Conservation (phyloP, 2,888 invertebrate species). For the Metellina segmentata region DNA sequence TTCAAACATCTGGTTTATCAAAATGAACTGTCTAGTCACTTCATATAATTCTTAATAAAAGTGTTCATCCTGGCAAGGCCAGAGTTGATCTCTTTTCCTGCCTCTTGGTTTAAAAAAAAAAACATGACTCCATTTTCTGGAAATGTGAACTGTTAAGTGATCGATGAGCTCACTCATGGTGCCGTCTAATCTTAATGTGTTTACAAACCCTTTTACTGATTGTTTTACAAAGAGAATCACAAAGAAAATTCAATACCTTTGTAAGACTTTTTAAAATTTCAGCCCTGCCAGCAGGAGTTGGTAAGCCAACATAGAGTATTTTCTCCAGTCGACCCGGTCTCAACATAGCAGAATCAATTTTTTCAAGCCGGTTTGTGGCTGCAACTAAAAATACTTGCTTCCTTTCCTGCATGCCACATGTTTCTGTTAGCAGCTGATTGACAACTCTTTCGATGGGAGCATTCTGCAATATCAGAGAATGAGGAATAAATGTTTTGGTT, state of each 20-base stretch:
- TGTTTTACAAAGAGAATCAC: neutral
- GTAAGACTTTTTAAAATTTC: conserved; percentile 95
- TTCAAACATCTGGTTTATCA: too few species aligned
- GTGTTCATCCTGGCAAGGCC: too few species aligned
- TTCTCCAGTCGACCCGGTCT: conserved; percentile 94
- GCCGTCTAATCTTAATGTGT: too few species aligned
- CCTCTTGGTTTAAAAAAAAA: too few species aligned
- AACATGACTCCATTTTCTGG: too few species aligned
- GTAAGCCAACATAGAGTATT: conserved; percentile 94
- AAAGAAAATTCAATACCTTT: conserved; percentile 84
- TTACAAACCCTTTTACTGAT: neutral
- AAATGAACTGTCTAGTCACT: too few species aligned
- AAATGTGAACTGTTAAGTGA: too few species aligned
- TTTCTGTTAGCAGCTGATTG: conserved; percentile 97
- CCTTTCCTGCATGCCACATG: conserved; percentile 97
- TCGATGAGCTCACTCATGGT: too few species aligned
- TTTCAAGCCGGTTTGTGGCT: conserved; percentile 97
- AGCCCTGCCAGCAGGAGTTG: conserved; percentile 88
- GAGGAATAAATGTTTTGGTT: too few species aligned
- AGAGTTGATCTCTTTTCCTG: too few species aligned
- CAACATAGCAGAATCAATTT: conserved; percentile 96
- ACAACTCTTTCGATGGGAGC: conserved; percentile 92
- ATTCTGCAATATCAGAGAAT: conserved; percentile 81
- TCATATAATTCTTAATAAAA: too few species aligned
- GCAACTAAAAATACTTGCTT: conserved; percentile 97